Evolutionary conservation across 2,113 vertebrate genomes (phyloP).

Genomic region (Mixornis gularis): DNA sequence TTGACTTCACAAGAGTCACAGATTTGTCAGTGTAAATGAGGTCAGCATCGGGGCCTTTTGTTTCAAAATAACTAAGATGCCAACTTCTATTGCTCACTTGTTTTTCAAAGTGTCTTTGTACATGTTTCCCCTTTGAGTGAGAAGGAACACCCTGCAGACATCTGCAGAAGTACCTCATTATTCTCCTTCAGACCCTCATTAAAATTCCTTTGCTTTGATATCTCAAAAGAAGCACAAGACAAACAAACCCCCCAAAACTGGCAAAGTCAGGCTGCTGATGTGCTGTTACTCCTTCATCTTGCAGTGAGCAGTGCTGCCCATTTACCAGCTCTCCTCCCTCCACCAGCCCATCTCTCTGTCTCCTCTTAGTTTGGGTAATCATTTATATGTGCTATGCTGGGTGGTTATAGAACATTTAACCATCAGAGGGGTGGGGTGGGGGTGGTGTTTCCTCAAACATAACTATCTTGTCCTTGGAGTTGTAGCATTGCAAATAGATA

Average conservation of each 20-base stretch:
- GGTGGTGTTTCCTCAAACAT: background rate
- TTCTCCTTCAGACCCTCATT: conserved; percentile 61
- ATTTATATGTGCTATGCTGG: background rate
- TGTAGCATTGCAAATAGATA: background rate
- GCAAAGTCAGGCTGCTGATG: background rate
- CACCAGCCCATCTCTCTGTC: accelerated
- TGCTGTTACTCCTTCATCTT: background rate
- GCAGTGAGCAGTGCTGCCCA: background rate
- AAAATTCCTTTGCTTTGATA: conserved; percentile 58
- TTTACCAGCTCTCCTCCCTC: background rate
- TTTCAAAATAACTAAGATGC: conserved; percentile 36
- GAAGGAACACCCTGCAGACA: conserved; percentile 55
- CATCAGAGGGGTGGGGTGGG: background rate
- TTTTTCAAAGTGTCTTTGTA: conserved; percentile 61
- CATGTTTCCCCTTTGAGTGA: conserved; percentile 40
- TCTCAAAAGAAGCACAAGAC: background rate
- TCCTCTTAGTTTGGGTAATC: background rate
- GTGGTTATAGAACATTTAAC: background rate
- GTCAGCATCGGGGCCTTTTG: background rate
- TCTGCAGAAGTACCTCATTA: conserved; percentile 59
- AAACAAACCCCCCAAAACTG: conserved; percentile 7
- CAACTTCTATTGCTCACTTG: conserved; percentile 42
- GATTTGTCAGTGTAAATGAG: conserved; percentile 39
- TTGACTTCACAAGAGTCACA: conserved; percentile 21
- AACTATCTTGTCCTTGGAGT: background rate